These are phyloP conservation scores for Oeneis ivallda DNA, from an alignment of 2,888 invertebrate species.

Conservation along the genomic window DNA sequence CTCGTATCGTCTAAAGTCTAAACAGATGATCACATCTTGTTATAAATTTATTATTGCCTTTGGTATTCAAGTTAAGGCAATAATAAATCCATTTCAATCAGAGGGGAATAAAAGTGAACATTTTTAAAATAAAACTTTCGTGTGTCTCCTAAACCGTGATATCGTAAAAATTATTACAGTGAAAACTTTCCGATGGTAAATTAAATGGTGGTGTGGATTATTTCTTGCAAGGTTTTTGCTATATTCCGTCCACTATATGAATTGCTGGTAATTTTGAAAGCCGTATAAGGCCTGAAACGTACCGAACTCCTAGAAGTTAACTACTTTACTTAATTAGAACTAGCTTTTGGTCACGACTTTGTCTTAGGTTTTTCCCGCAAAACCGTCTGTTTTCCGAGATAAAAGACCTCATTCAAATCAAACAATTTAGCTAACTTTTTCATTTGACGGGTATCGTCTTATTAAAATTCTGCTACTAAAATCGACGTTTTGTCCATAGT, in stretches of 20 bases:
- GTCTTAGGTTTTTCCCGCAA: too few relatives aligned
- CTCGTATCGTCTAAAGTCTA: neutral
- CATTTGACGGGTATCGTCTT: too few relatives aligned
- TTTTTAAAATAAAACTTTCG: constrained; percentile 18
- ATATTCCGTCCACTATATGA: neutral
- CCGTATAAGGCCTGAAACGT: neutral
- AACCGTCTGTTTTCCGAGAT: too few relatives aligned
- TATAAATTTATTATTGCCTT: constrained; percentile 22
- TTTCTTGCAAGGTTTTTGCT: neutral
- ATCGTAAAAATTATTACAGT: constrained; percentile 24
- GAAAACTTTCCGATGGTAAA: constrained; percentile 17
- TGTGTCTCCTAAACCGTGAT: constrained; percentile 15
- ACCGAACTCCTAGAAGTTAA: too few relatives aligned
- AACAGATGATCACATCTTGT: neutral
- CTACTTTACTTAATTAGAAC: too few relatives aligned
- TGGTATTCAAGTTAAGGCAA: too few relatives aligned
- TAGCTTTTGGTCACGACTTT: too few relatives aligned
- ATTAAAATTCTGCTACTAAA: too few relatives aligned
- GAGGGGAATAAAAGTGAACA: constrained; percentile 19
- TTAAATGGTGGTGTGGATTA: constrained; percentile 6
- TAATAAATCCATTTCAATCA: constrained; percentile 27
- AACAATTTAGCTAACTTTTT: too few relatives aligned
- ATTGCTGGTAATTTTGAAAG: neutral
- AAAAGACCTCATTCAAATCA: too few relatives aligned
- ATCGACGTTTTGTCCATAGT: too few relatives aligned